Evolutionary conservation across 2,797 vertebrate species (phyloP), one percentile per base, ranked within the genome.

Genomic region (Neostethus bicornis): DNA sequence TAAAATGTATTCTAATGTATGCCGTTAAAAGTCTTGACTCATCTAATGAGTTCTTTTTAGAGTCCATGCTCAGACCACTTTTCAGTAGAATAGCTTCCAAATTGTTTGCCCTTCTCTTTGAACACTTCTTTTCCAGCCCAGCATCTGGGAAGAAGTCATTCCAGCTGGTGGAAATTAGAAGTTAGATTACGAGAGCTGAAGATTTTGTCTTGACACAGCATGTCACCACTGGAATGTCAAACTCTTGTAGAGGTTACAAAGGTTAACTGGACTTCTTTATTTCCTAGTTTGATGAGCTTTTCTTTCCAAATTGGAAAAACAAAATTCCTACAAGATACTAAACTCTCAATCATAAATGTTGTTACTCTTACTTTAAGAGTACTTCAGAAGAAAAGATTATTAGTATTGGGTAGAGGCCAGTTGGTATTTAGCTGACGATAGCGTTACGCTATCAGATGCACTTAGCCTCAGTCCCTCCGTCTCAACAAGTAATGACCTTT

Each of bases 161-260:
- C 57, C 84, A 87, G 81, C 31, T 81, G 80, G 74, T 54, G 81
- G 39, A 87, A 86, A 88, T 87, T 74, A 86, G 77, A 70, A 81
- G 81, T 80, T 86, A 60, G 50, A 75, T 66, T 37, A 47, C 29
- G 53, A 52, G 65, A 64, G n/a, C 50, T 7, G 19, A 29, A 14
- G 47, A 44, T 51, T 57, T 73, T 49, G 59, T 82, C 85, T 38
- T 85, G 77, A 86, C 58, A 4, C 59, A 76, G 76, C 85, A 70
- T 73, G 85, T 77, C 60, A 46, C 69, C 65, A 66, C 73, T 73
- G 86, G 84, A 90, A 89, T 87, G 85, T 70, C 72, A 68, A 71
- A 57, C 61, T 25, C 52, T 39, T 29, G 35, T 2, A 7, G 34
- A 38, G 54, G 25, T 25, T 7, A 10, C n/a, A 26, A n/a, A n/a